A percentile compares a stretch with the other conserved stretches of the same genome.
Evolutionary conservation across 53 echinoderm and acorn worm genomes (phyloP).

Genomic region (Henricia sp.): DNA sequence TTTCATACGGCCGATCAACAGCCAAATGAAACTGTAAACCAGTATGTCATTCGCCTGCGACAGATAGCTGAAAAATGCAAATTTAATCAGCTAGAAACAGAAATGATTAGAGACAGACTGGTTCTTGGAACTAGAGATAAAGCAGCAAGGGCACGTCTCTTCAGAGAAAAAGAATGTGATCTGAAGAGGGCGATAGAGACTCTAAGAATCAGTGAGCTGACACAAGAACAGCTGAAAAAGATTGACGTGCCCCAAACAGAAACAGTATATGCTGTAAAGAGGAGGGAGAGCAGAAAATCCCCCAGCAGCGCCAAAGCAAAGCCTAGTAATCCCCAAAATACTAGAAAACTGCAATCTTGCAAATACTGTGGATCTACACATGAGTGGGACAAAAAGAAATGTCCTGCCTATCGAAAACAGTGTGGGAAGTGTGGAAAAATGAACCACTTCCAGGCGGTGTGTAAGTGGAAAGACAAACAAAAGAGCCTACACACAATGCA

Average conservation of each 20-base stretch:
- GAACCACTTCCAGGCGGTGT: slow-evolving; percentile 49
- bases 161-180: slow-evolving; percentile 44
- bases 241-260: slow-evolving; percentile 22
- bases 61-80: slow-evolving; percentile 56
- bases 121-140: slow-evolving; percentile 56
- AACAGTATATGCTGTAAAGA: slow-evolving; percentile 12
- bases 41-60: slow-evolving; percentile 39
- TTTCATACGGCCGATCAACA: slow-evolving; percentile 54
- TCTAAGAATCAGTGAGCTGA: slow-evolving; percentile 47
- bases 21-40: slow-evolving; percentile 54
- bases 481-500: too few species aligned
- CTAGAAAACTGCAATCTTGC: slow-evolving; percentile 4
- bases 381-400: slow-evolving; percentile 8
- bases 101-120: slow-evolving; percentile 52
- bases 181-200: slow-evolving; percentile 41
- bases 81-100: slow-evolving; percentile 45
- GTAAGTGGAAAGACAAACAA: slow-evolving; percentile 3
- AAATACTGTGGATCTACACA: slow-evolving; percentile 35
- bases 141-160: slow-evolving; percentile 52
- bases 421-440: slow-evolving; percentile 28
- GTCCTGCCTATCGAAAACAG: slow-evolving; percentile 59
- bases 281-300: neutral
- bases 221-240: slow-evolving; percentile 27
- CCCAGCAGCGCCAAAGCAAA: neutral
- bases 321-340: neutral